Evolutionary conservation across 2,888 invertebrate species (phyloP).

Genomic region (Notodonta dromedarius): DNA sequence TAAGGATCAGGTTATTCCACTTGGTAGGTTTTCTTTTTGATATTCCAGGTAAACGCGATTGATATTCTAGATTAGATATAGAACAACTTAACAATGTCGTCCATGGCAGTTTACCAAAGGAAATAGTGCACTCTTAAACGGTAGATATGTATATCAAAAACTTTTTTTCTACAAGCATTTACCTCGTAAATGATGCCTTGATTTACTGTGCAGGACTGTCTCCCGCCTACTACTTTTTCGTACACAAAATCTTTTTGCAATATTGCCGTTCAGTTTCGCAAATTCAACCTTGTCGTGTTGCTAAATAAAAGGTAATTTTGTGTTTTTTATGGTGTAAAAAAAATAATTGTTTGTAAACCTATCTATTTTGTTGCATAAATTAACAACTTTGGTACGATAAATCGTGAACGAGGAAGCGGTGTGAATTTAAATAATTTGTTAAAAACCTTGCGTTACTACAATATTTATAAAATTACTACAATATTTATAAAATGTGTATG

Average conservation of each 20-base stretch:
- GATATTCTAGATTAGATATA: not conserved
- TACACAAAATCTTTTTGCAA: not conserved
- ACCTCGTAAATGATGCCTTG: not conserved
- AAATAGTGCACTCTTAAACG: not conserved
- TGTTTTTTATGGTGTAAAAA: not conserved
- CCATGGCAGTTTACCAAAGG: not conserved
- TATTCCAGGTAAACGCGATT: too few relatives aligned
- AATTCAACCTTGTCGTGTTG: not conserved
- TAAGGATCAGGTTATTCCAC: too few relatives aligned
- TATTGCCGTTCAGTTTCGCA: not conserved
- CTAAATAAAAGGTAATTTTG: not conserved
- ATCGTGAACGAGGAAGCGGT: not conserved
- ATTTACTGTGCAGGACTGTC: not conserved
- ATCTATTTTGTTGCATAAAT: slow-evolving; percentile 2
- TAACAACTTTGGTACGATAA: not conserved
- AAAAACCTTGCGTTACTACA: not conserved
- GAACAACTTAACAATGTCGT: not conserved
- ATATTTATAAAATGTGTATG: too few relatives aligned
- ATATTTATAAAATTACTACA: too few relatives aligned
- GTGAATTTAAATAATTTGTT: not conserved
- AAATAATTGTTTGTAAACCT: not conserved
- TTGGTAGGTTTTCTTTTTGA: too few relatives aligned
- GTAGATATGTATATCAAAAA: not conserved
- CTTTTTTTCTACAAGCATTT: not conserved
- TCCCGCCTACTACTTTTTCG: not conserved